Evolutionary conservation across 2,113 vertebrate species (phyloP).

Genomic region (Tor tambroides): DNA sequence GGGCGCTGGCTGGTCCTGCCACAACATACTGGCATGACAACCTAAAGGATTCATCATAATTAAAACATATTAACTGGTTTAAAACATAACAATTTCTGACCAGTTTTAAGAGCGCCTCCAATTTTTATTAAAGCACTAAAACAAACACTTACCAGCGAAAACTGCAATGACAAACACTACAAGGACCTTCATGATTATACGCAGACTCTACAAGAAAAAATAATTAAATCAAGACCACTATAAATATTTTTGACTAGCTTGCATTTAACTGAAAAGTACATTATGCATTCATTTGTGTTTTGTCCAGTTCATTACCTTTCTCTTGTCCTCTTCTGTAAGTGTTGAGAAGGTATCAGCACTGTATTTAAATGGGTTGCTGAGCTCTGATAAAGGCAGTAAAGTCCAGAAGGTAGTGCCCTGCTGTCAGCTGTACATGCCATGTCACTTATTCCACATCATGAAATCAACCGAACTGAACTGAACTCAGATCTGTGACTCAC

Average conservation of each 20-base stretch:
- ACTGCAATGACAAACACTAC: constrained; percentile 58
- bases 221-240: too few relatives aligned
- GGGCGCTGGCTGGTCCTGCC: constrained; percentile 43
- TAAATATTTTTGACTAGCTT: background rate
- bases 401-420: constrained; percentile 60
- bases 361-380: constrained; percentile 58
- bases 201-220: background rate
- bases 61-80: background rate
- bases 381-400: constrained; percentile 58
- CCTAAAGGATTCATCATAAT: constrained; percentile 35
- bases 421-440: constrained; percentile 50
- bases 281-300: background rate
- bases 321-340: constrained; percentile 27
- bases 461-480: background rate
- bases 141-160: constrained; percentile 62
- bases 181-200: constrained; percentile 67
- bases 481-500: background rate
- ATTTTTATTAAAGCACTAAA: background rate
- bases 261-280: background rate
- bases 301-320: background rate
- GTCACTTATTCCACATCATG: constrained; percentile 59
- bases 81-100: background rate
- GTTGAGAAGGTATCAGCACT: background rate
- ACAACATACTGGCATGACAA: constrained; percentile 52
- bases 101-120: too few relatives aligned